Evolutionary conservation across 2,113 vertebrate genomes (phyloP).

Genomic region (Paramormyrops kingsleyae): DNA sequence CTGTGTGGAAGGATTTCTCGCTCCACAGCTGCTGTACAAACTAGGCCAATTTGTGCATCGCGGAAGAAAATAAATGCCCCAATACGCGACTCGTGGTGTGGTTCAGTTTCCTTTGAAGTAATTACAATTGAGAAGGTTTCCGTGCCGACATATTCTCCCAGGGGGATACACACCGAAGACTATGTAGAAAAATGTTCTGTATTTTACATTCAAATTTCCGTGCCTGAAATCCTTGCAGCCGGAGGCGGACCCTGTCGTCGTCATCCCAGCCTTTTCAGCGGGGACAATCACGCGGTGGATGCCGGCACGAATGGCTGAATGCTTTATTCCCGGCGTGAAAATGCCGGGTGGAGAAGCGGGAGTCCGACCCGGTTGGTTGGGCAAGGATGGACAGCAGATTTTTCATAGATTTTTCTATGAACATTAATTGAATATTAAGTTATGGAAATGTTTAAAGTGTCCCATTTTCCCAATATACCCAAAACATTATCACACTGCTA

Average conservation of each 20-base stretch:
- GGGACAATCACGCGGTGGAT: background rate
- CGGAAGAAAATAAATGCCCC: constrained; percentile 9
- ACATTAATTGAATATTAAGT: background rate
- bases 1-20: constrained; percentile 18
- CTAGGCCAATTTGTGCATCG: constrained; percentile 19
- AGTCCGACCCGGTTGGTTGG: background rate
- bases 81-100: constrained; percentile 2
- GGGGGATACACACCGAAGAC: background rate
- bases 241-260: constrained; percentile 43
- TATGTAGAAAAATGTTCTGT: background rate
- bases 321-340: background rate
- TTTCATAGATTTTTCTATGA: background rate
- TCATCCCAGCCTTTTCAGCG: background rate
- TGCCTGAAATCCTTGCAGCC: constrained; percentile 18
- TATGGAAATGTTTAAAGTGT: background rate
- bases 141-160: background rate
- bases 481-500: background rate
- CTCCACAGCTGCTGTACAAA: constrained; percentile 13
- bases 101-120: constrained; percentile 40
- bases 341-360: background rate
- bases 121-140: constrained; percentile 17
- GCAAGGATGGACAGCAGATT: background rate
- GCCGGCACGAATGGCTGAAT: background rate
- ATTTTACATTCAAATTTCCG: constrained; percentile 25
- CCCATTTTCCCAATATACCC: background rate